phyloP scores from a whole-genome alignment of 2,113 vertebrate genomes.

The Romanogobio albipinnatus region DNA sequence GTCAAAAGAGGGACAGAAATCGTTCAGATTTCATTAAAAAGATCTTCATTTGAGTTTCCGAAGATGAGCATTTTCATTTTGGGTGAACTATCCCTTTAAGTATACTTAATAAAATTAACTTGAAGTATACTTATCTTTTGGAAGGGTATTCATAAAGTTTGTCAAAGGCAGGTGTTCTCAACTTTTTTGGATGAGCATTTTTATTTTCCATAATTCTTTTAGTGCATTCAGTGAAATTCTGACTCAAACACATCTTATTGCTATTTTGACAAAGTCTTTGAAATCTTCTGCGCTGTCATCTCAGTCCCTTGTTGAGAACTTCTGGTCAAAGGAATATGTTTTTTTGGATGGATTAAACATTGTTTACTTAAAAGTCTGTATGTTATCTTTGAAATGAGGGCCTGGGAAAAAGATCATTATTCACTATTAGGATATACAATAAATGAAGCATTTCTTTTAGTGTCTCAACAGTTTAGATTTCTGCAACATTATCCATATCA shows the following conservation, averaged over 20 bases:
- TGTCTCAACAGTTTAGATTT: not conserved
- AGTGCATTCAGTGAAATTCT: not conserved
- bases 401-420: not conserved
- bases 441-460: not conserved
- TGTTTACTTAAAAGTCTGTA: not conserved
- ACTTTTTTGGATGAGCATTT: not conserved
- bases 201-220: not conserved
- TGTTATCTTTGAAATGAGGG: not conserved
- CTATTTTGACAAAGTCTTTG: not conserved
- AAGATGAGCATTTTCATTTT: too few species aligned
- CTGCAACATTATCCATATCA: not conserved
- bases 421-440: not conserved
- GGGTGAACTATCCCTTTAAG: too few species aligned
- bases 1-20: too few species aligned
- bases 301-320: not conserved
- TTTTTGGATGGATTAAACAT: not conserved
- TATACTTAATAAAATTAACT: too few species aligned
- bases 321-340: not conserved
- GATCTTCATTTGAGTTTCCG: too few species aligned
- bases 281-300: not conserved
- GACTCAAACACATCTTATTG: not conserved
- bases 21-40: too few species aligned
- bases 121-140: too few species aligned
- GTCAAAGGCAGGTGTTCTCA: not conserved
- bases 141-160: not conserved